Conservation (phyloP, 2,797 vertebrate genomes). For the Cichlasoma orientale region DNA sequence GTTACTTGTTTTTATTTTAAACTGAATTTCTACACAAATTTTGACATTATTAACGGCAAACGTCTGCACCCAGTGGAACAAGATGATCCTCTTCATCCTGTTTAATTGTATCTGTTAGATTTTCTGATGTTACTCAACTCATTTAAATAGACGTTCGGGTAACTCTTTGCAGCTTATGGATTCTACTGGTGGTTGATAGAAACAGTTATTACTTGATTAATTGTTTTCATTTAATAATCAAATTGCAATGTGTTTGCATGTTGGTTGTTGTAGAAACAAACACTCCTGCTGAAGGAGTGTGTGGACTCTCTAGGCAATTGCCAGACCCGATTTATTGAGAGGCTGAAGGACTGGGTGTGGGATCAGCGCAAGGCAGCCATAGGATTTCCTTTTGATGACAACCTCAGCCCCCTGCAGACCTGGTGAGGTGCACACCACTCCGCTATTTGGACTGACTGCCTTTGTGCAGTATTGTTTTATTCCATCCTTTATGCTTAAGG, state of each 20-base stretch:
- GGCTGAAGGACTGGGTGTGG: slow-evolving; percentile 88
- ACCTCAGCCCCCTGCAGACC: slow-evolving; percentile 84
- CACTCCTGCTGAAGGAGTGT: slow-evolving; percentile 80
- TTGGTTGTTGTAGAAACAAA: slow-evolving; percentile 75
- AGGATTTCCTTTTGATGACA: slow-evolving; percentile 86
- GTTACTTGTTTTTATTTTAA: neutral
- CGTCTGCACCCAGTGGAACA: neutral
- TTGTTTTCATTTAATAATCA: neutral
- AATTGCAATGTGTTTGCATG: slow-evolving; percentile 16
- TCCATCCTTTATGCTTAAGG: too few relatives aligned
- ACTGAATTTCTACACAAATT: neutral
- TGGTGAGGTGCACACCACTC: slow-evolving; percentile 74
- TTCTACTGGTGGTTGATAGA: neutral
- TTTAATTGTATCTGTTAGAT: neutral
- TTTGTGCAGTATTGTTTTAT: neutral
- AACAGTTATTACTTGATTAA: neutral
- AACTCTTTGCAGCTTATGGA: neutral
- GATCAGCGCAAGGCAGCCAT: slow-evolving; percentile 91
- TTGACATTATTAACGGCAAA: accelerated
- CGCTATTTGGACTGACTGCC: neutral
- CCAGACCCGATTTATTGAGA: slow-evolving; percentile 83
- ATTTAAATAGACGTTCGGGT: neutral
- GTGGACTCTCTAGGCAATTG: slow-evolving; percentile 81
- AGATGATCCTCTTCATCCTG: neutral
- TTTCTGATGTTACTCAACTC: neutral